Evolutionary conservation across 2,797 vertebrate genomes (phyloP).

Genomic region (Eospalax fontanierii): DNA sequence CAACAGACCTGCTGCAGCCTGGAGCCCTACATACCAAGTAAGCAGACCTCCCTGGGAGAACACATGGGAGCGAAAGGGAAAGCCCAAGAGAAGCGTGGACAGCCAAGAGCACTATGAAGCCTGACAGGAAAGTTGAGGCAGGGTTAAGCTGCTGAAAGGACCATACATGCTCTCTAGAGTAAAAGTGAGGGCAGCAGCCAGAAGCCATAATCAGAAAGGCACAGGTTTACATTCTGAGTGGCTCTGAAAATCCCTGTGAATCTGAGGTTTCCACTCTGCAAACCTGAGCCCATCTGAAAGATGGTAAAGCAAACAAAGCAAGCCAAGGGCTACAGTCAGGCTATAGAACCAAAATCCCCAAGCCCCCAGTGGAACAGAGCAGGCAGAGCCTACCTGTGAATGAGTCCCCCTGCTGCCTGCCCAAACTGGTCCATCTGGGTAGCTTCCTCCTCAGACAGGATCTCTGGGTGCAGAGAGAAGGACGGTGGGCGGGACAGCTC

Average conservation of each 20-base stretch:
- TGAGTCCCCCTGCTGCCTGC: conserved; percentile 95
- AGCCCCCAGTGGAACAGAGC: not conserved
- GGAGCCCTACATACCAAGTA: not conserved
- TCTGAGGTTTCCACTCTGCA: not conserved
- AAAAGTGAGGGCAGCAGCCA: not conserved
- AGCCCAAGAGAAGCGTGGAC: not conserved
- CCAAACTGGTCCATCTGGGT: conserved; percentile 95
- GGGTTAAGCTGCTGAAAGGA: not conserved
- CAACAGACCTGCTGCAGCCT: no score
- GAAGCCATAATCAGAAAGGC: not conserved
- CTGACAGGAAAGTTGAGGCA: not conserved
- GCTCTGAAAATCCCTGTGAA: not conserved
- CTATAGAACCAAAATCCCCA: rapidly evolving
- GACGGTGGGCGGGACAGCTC: conserved; percentile 93
- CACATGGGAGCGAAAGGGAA: not conserved
- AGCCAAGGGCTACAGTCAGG: not conserved
- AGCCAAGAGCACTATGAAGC: rapidly evolving
- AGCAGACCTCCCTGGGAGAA: not conserved
- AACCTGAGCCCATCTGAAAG: not conserved
- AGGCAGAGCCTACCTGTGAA: conserved; percentile 92
- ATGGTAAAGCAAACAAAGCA: rapidly evolving
- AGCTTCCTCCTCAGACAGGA: conserved; percentile 95
- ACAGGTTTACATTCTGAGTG: not conserved
- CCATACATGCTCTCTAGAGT: not conserved
- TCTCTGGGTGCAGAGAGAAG: conserved; percentile 93